Evolutionary conservation across 2,113 vertebrate species (phyloP).

Genomic region (Phaetusa simplex): DNA sequence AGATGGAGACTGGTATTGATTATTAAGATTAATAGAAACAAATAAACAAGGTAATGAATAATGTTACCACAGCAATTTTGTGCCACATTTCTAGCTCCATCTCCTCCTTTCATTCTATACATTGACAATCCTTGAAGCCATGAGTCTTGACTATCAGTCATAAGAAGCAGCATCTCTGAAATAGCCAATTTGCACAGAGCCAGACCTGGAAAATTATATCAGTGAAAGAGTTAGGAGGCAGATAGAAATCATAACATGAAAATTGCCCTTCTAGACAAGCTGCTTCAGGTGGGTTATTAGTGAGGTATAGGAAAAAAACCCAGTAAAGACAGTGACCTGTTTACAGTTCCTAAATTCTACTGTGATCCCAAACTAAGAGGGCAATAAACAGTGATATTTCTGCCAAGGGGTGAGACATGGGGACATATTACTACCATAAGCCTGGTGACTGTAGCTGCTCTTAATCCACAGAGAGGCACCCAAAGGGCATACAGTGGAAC

Average conservation of each 20-base stretch:
- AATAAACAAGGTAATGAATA: neutral
- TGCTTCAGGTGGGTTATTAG: neutral
- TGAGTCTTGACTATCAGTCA: neutral
- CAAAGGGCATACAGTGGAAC: neutral
- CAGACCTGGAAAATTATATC: neutral
- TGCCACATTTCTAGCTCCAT: neutral
- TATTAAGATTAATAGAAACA: neutral
- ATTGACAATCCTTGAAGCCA: neutral
- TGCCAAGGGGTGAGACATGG: neutral
- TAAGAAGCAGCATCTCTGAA: neutral
- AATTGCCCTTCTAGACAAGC: neutral
- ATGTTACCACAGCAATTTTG: neutral
- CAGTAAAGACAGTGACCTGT: neutral
- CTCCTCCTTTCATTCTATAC: neutral
- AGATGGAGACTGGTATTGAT: neutral
- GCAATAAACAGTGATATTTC: neutral
- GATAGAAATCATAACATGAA: neutral
- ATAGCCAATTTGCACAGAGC: neutral
- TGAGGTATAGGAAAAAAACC: neutral
- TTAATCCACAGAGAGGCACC: neutral
- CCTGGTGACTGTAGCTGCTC: neutral
- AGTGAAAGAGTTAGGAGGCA: neutral
- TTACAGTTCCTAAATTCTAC: neutral
- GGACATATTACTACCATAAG: neutral
- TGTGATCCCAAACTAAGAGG: neutral